Conservation (phyloP, 2,113 vertebrate species). For the Pardalotus punctatus region DNA sequence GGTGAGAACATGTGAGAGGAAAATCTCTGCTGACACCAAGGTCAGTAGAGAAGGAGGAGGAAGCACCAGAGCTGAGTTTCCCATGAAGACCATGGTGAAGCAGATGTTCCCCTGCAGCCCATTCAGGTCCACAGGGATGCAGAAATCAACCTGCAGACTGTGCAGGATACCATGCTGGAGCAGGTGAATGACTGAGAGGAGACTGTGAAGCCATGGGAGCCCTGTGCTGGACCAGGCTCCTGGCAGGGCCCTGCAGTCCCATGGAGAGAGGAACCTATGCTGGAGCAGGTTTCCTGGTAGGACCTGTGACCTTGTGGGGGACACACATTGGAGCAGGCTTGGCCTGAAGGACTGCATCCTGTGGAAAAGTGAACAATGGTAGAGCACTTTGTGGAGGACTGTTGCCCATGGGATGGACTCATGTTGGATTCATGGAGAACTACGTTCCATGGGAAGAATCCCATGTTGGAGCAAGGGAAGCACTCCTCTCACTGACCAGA, state of each 20-base stretch:
- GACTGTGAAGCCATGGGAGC: neutral
- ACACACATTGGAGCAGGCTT: accelerated
- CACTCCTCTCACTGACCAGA: neutral
- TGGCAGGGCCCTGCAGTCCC: neutral
- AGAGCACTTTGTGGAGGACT: neutral
- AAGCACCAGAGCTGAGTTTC: neutral
- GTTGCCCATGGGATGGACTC: neutral
- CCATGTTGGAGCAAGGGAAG: neutral
- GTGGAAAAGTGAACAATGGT: accelerated
- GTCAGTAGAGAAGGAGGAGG: neutral
- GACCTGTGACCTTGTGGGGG: no score
- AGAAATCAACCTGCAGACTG: neutral
- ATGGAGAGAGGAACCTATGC: neutral
- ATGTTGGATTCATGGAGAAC: neutral
- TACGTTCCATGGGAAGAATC: accelerated
- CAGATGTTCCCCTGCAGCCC: neutral
- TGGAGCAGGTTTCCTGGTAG: neutral
- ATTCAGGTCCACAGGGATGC: no score
- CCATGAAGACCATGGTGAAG: neutral
- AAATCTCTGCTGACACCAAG: neutral
- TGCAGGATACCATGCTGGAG: accelerated
- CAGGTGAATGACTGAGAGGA: neutral
- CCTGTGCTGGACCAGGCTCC: neutral
- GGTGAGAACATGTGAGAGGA: neutral
- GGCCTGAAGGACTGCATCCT: neutral